Conservation (phyloP, 2,888 invertebrate species). For the Megalurothrips usitatus region DNA sequence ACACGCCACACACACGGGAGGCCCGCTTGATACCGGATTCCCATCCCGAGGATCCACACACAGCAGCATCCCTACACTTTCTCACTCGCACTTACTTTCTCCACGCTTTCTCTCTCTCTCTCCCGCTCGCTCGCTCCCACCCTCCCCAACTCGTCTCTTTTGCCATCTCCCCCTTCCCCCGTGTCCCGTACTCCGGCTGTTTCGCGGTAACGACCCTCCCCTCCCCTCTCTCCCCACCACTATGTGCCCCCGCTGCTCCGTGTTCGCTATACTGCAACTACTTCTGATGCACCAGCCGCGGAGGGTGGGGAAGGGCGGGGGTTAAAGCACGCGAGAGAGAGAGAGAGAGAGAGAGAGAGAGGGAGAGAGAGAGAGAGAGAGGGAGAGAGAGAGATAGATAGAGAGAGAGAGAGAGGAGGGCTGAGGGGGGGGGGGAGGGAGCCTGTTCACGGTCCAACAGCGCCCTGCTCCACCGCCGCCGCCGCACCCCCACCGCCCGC, state of each 20-base stretch:
- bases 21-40: constrained; percentile 22
- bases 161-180: too few species aligned
- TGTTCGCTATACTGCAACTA: background rate
- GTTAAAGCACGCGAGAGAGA: background rate
- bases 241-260: background rate
- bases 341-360: background rate
- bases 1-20: background rate
- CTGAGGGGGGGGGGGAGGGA: too few species aligned
- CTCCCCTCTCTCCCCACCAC: background rate
- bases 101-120: too few species aligned
- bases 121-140: too few species aligned
- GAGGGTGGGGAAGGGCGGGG: background rate
- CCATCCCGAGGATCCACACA: constrained; percentile 31
- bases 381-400: background rate
- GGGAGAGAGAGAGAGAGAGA: constrained; percentile 2
- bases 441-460: too few species aligned
- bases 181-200: too few species aligned
- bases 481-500: too few species aligned
- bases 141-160: constrained; percentile 38
- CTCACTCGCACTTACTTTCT: too few species aligned
- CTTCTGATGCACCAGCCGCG: background rate
- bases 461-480: too few species aligned
- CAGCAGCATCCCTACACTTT: background rate
- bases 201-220: constrained; percentile 42
- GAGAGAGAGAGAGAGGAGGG: constrained; percentile 7